Percentiles rank a stretch among this genome's conserved stretches.
Conservation (phyloP, 2,113 vertebrate species). For the Penelope pileata region DNA sequence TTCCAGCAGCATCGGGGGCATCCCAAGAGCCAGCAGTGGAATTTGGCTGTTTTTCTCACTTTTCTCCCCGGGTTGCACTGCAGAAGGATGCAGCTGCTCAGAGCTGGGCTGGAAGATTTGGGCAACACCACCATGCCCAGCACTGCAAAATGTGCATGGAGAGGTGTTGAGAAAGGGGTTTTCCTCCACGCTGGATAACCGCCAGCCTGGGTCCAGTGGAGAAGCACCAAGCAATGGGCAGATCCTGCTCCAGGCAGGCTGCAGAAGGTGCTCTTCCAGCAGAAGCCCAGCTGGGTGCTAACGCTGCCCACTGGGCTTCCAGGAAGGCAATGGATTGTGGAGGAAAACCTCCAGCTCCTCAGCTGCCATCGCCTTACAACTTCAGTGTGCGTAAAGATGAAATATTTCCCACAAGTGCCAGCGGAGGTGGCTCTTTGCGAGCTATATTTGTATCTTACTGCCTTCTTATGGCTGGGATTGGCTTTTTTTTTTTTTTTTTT, state of each 20-base stretch:
- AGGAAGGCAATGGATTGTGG: not conserved
- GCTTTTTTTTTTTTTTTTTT: not conserved
- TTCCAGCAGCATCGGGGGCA: not conserved
- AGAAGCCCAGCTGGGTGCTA: not conserved
- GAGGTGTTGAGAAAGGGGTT: fast-evolving
- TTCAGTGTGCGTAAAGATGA: not conserved
- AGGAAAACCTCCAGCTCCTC: not conserved
- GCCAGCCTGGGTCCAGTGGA: not conserved
- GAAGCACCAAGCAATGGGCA: fast-evolving
- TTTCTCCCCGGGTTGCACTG: not conserved
- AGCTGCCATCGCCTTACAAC: not conserved
- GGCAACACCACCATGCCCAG: not conserved
- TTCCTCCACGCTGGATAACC: not conserved
- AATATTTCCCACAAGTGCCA: not conserved
- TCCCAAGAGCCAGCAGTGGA: not conserved
- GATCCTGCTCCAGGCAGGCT: not conserved
- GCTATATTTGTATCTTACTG: not conserved
- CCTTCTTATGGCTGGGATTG: fast-evolving
- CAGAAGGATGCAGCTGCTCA: not conserved
- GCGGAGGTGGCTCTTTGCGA: not conserved
- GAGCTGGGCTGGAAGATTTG: not conserved
- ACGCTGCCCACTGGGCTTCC: not conserved
- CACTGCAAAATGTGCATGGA: not conserved
- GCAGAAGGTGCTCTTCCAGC: not conserved
- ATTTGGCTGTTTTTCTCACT: not conserved